Conservation (phyloP, 1,140 invertebrate genomes). For the Platyura marginata region DNA sequence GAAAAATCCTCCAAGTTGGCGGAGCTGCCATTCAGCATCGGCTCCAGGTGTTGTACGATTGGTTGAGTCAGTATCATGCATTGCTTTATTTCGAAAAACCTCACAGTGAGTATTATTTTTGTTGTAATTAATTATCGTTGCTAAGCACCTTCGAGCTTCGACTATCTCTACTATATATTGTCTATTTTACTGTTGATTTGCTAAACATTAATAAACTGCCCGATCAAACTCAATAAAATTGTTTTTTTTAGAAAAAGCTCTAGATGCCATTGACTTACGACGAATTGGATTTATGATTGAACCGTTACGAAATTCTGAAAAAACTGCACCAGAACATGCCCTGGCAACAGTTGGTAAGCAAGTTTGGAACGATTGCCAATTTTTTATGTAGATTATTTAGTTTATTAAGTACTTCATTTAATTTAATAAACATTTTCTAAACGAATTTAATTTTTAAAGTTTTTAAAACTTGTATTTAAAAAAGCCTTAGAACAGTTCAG, state of each 20-base stretch:
- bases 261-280: not conserved
- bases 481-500: too few relatives aligned
- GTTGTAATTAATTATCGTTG: not conserved
- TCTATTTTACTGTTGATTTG: not conserved
- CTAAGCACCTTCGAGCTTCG: not conserved
- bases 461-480: too few relatives aligned
- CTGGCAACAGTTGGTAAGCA: too few relatives aligned
- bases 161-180: not conserved
- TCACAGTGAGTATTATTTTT: not conserved
- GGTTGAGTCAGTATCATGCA: not conserved
- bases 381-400: too few relatives aligned
- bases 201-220: not conserved
- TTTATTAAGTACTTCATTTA: too few relatives aligned
- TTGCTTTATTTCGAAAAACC: not conserved
- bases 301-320: not conserved
- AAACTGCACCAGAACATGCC: too few relatives aligned
- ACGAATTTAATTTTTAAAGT: too few relatives aligned
- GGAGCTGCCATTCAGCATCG: not conserved
- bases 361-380: too few relatives aligned
- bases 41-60: not conserved
- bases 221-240: not conserved
- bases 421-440: too few relatives aligned
- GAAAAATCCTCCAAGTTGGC: not conserved
- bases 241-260: not conserved
- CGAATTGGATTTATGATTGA: not conserved